Percentiles rank a stretch among this genome's conserved stretches.
These are phyloP conservation scores for Cynoglossus semilaevis DNA, from an alignment of 2,113 vertebrate genomes.

Conservation along the genomic window DNA sequence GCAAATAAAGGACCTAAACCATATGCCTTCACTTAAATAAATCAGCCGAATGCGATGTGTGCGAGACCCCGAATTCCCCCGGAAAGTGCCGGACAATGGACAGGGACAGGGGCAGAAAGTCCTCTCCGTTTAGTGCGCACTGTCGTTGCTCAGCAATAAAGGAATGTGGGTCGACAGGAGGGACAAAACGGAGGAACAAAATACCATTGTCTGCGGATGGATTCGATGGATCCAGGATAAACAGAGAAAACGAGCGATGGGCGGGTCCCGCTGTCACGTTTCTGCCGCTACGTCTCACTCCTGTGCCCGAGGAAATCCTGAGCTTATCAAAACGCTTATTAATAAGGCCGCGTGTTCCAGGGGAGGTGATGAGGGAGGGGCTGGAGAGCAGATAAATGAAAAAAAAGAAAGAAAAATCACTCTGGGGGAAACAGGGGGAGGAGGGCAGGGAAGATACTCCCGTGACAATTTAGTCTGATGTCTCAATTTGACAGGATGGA, in stretches of 20 bases:
- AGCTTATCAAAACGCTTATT: constrained; percentile 76
- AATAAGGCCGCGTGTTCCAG: constrained; percentile 63
- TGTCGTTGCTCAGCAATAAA: constrained; percentile 76
- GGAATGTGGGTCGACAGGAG: constrained; percentile 84
- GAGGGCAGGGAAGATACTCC: constrained; percentile 27
- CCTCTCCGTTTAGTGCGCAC: constrained; percentile 66
- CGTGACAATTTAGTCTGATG: constrained; percentile 67
- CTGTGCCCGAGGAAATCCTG: constrained; percentile 67
- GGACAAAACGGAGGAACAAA: constrained; percentile 87
- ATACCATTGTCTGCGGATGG: constrained; percentile 86
- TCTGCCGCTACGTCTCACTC: constrained; percentile 76
- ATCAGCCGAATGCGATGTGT: constrained; percentile 68
- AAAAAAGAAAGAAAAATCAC: constrained; percentile 12
- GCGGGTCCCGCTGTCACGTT: constrained; percentile 77
- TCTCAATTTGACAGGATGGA: constrained; percentile 64
- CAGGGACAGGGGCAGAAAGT: constrained; percentile 46
- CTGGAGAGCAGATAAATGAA: constrained; percentile 63
- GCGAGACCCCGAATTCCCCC: constrained; percentile 61
- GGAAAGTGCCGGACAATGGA: constrained; percentile 71
- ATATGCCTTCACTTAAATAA: constrained; percentile 74
- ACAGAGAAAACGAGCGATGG: constrained; percentile 59
- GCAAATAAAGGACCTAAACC: constrained; percentile 58
- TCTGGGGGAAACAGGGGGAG: constrained; percentile 3
- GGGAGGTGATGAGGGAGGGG: constrained; percentile 53
- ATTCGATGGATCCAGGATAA: constrained; percentile 76